Evolutionary conservation across 1,140 invertebrate genomes (phyloP).

Genomic region (Oscheius sp.): DNA sequence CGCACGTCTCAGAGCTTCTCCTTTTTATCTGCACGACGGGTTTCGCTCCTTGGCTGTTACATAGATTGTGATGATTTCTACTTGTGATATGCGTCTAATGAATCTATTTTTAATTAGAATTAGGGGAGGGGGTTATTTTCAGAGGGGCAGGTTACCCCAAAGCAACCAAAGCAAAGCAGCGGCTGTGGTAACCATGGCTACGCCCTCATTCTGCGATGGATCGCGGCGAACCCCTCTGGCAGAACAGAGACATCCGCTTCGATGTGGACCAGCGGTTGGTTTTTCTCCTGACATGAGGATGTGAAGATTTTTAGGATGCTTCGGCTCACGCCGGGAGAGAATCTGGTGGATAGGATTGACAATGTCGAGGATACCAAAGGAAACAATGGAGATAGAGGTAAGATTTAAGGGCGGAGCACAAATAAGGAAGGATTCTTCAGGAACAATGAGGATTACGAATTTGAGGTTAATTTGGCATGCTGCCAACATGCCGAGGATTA

Average conservation of each 20-base stretch:
- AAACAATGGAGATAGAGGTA: conserved; percentile 36
- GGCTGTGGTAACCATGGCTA: neutral
- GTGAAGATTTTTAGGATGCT: conserved; percentile 25
- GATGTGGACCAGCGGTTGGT: conserved; percentile 36
- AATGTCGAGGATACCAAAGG: conserved; percentile 38
- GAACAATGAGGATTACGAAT: conserved; percentile 29
- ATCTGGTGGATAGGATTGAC: conserved; percentile 22
- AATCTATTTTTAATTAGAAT: neutral
- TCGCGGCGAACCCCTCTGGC: conserved; percentile 28
- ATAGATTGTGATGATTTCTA: neutral
- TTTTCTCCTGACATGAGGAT: neutral
- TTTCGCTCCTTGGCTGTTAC: neutral
- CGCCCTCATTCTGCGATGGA: neutral
- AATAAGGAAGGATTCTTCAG: neutral
- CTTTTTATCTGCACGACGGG: neutral
- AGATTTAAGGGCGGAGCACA: neutral
- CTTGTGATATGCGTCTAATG: neutral
- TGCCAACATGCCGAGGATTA: conserved; percentile 27
- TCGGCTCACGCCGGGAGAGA: conserved; percentile 19
- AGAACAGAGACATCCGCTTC: conserved; percentile 35
- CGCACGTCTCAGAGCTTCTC: neutral
- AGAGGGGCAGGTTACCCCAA: neutral
- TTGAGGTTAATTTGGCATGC: conserved; percentile 34
- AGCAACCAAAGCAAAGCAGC: neutral
- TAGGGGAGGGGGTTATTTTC: neutral